phyloP scores from a whole-genome alignment of 2,888 invertebrate species.

The Nebria salina region DNA sequence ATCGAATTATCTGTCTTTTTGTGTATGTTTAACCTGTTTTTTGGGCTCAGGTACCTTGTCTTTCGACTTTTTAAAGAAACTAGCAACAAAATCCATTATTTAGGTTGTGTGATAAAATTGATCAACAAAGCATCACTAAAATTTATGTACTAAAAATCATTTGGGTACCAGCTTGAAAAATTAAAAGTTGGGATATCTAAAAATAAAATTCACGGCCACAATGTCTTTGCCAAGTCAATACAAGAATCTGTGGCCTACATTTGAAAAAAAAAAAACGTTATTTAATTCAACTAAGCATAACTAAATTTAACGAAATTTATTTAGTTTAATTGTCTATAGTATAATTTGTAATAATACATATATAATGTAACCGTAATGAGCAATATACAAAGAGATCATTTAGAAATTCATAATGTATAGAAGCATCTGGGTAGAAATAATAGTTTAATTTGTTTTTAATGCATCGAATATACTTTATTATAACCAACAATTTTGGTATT shows the following conservation, averaged over 20 bases:
- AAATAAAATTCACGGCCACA: constrained; percentile 41
- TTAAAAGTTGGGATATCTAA: constrained; percentile 34
- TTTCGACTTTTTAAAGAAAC: constrained; percentile 40
- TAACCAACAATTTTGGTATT: no score
- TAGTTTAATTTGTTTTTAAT: no score
- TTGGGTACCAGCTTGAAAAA: constrained; percentile 16
- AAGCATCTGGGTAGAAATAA: no score
- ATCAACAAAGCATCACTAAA: constrained; percentile 18
- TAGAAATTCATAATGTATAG: no score
- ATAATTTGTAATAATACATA: no score
- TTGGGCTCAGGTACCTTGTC: constrained; percentile 4
- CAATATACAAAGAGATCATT: no score
- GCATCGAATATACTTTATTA: no score
- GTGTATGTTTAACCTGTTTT: neutral
- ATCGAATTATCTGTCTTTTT: neutral
- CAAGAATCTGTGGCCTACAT: neutral
- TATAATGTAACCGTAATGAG: no score
- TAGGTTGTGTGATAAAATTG: constrained; percentile 1
- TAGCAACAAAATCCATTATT: constrained; percentile 37
- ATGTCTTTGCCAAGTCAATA: constrained; percentile 29
- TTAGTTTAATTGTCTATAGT: no score
- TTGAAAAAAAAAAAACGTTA: neutral
- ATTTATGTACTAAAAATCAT: constrained; percentile 22
- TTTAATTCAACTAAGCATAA: neutral
- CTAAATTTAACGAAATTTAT: no score